Conservation (phyloP, 92 coral and sea anemone species). For the Bergia sp. region DNA sequence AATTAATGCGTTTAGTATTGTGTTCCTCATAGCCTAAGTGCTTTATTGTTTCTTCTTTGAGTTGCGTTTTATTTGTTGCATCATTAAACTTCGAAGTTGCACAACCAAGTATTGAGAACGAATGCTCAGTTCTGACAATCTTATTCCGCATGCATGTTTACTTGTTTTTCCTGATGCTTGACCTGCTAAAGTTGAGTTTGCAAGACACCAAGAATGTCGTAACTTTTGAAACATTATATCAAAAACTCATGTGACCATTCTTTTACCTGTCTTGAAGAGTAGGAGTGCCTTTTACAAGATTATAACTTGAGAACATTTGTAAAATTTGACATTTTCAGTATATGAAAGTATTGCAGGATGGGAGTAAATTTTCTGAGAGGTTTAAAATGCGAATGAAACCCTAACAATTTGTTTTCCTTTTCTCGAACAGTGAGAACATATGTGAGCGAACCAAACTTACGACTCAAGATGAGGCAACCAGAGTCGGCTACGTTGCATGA, state of each 20-base stretch:
- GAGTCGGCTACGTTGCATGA: conserved; percentile 2
- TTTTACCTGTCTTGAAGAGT: background rate
- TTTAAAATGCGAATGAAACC: background rate
- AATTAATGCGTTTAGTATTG: background rate
- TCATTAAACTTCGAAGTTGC: background rate
- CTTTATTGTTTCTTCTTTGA: background rate
- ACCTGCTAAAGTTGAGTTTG: no score
- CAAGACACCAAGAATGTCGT: no score
- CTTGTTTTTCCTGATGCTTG: no score
- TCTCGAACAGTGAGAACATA: conserved; percentile 66
- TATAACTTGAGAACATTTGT: background rate
- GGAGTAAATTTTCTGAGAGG: no score
- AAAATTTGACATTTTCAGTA: no score
- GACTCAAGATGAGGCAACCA: conserved; percentile 57
- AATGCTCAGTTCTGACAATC: no score
- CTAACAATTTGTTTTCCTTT: conserved; percentile 9
- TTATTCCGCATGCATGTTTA: no score
- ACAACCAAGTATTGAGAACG: background rate
- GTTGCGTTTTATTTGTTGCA: background rate
- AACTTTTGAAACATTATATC: background rate
- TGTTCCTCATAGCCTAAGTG: background rate
- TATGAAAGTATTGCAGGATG: no score
- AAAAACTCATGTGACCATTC: background rate
- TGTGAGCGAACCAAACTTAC: conserved; percentile 75
- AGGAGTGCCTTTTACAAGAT: background rate